These are phyloP conservation scores for Boleophthalmus pectinirostris DNA, from an alignment of 2,113 vertebrate species.

Conservation along the genomic window DNA sequence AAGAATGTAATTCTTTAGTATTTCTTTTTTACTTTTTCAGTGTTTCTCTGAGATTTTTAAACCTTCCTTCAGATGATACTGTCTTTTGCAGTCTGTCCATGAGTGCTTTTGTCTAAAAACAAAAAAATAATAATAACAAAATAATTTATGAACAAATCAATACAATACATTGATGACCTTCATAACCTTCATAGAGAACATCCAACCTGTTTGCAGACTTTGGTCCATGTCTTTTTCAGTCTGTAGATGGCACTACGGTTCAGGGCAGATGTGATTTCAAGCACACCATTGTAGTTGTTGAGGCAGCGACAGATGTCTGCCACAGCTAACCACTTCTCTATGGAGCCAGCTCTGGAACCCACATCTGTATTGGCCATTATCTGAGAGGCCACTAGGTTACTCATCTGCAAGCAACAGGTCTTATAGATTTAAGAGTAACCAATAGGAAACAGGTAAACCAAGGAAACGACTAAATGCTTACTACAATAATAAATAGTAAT, in stretches of 20 bases:
- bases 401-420: constrained; percentile 82
- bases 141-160: not conserved
- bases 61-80: constrained; percentile 96
- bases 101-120: constrained; percentile 88
- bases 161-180: not conserved
- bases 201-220: constrained; percentile 93
- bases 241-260: constrained; percentile 98
- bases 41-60: constrained; percentile 98
- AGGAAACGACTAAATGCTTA: too few species aligned
- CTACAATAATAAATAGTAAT: too few species aligned
- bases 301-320: constrained; percentile 96
- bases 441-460: too few species aligned
- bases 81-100: constrained; percentile 98
- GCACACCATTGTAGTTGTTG: constrained; percentile 96
- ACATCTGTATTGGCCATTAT: constrained; percentile 92
- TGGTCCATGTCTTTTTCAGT: constrained; percentile 98
- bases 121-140: not conserved
- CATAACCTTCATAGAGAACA: not conserved
- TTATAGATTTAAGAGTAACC: not conserved
- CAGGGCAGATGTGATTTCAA: constrained; percentile 97
- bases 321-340: constrained; percentile 98
- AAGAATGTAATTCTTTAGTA: not conserved
- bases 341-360: constrained; percentile 86
- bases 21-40: constrained; percentile 87
- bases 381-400: constrained; percentile 97